phyloP scores from a whole-genome alignment of 2,888 invertebrate genomes.

The Oxycera nigricornis region DNA sequence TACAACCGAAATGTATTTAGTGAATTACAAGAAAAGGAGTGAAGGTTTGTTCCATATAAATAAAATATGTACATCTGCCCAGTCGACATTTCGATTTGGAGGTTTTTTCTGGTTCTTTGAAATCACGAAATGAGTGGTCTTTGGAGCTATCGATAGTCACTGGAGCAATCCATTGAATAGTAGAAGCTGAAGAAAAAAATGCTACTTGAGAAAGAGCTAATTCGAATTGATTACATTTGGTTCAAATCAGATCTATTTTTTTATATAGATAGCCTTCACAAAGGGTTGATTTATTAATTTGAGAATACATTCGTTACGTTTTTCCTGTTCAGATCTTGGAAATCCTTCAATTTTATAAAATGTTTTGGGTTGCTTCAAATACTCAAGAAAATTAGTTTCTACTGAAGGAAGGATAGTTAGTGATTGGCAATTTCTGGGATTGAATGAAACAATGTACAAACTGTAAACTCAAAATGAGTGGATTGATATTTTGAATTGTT shows the following conservation, averaged over 20 bases:
- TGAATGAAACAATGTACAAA: neutral
- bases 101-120: neutral
- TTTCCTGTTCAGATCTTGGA: neutral
- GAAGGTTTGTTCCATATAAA: neutral
- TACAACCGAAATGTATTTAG: constrained; percentile 6
- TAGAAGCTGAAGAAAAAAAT: neutral
- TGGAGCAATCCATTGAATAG: neutral
- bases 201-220: neutral
- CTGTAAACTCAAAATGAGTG: neutral
- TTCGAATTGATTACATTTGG: constrained; percentile 4
- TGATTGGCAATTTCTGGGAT: neutral
- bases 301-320: neutral
- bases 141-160: neutral
- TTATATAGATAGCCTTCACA: neutral
- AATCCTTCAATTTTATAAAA: neutral
- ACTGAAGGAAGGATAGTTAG: neutral
- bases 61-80: constrained; percentile 19
- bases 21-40: neutral
- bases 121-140: neutral
- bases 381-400: neutral
- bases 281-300: neutral
- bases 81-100: neutral
- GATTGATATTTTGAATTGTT: neutral
- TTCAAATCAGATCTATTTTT: neutral
- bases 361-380: neutral